Conservation (phyloP, 2,888 invertebrate species). For the Blastobasis lacticolella region DNA sequence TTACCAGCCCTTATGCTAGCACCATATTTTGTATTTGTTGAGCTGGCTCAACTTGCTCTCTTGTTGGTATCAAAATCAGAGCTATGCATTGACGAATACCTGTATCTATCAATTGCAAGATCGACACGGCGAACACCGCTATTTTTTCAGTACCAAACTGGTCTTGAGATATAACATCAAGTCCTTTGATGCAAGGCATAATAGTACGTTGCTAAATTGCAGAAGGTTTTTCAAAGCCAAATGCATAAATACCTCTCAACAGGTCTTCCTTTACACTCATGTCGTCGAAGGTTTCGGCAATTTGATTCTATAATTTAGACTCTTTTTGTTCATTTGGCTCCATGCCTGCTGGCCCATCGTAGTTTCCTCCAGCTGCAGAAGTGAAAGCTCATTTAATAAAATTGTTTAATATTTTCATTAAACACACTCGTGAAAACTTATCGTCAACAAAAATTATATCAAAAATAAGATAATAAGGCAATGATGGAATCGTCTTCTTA, state of each 20-base stretch:
- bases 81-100: conserved; percentile 94
- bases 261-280: conserved; percentile 98
- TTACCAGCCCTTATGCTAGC: conserved; percentile 94
- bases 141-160: conserved; percentile 99
- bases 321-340: conserved; percentile 93
- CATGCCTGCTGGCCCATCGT: conserved; percentile 89
- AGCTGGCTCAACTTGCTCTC: too few species aligned
- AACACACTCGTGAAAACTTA: too few species aligned
- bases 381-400: too few species aligned
- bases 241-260: conserved; percentile 97
- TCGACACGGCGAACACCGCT: conserved; percentile 99
- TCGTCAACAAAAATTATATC: too few species aligned
- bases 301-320: too few species aligned
- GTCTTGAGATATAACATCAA: conserved; percentile 99
- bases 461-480: too few species aligned
- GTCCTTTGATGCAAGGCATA: conserved; percentile 95
- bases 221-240: conserved; percentile 99
- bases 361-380: conserved; percentile 29
- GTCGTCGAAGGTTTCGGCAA: conserved; percentile 97
- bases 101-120: conserved; percentile 97
- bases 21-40: conserved; percentile 96
- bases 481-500: too few species aligned
- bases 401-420: too few species aligned
- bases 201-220: conserved; percentile 99
- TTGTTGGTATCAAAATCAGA: conserved; percentile 46